Evolutionary conservation across 2,113 vertebrate genomes (phyloP).

Genomic region (Porphyrio hochstetteri): DNA sequence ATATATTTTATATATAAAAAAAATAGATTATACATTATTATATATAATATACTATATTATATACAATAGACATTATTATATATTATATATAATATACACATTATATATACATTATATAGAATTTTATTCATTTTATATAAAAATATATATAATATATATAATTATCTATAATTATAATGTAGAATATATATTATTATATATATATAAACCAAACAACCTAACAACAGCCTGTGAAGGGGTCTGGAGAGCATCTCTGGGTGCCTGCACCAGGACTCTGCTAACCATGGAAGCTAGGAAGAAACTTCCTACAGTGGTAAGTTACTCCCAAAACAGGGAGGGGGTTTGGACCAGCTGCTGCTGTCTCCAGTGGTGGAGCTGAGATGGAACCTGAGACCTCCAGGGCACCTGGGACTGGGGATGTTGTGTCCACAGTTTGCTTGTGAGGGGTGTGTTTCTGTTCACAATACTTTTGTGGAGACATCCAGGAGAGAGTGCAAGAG

Average conservation of each 20-base stretch:
- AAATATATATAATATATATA: no score
- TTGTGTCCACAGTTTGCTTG: not conserved
- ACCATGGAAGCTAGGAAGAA: fast-evolving
- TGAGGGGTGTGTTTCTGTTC: not conserved
- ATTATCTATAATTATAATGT: no score
- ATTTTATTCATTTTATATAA: no score
- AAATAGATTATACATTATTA: no score
- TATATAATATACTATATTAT: no score
- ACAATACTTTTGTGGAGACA: not conserved
- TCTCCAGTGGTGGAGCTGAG: not conserved
- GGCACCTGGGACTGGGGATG: not conserved
- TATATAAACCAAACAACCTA: not conserved
- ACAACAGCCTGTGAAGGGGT: not conserved
- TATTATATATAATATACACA: no score
- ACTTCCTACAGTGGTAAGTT: not conserved
- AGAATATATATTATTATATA: no score
- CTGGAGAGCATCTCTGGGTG: not conserved
- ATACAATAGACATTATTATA: no score
- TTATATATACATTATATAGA: no score
- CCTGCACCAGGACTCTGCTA: not conserved
- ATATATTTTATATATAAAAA: not conserved
- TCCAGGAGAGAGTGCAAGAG: not conserved
- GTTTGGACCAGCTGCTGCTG: not conserved
- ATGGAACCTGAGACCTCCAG: not conserved
- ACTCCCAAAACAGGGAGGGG: not conserved